Conservation (phyloP, 2,888 invertebrate genomes). For the Drosophila niveifrons region DNA sequence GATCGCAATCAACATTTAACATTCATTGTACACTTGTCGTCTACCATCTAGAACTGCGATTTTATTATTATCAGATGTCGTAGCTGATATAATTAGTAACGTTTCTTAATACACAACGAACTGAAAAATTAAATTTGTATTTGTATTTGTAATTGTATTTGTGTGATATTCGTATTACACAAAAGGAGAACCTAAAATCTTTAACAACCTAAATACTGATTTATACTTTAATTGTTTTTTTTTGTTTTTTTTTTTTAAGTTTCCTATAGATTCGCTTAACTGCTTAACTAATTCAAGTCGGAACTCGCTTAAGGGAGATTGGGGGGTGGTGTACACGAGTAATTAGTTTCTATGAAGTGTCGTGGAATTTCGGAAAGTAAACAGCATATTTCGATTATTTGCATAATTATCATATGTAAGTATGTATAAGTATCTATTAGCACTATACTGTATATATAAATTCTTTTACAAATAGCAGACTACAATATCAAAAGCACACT, state of each 20-base stretch:
- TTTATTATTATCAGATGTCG: constrained; percentile 85
- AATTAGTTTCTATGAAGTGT: constrained; percentile 23
- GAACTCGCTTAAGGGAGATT: constrained; percentile 15
- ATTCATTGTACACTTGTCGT: constrained; percentile 74
- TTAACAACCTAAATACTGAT: constrained; percentile 45
- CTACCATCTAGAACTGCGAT: constrained; percentile 72
- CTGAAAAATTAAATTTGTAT: constrained; percentile 51
- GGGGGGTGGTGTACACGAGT: constrained; percentile 16
- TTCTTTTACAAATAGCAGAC: constrained; percentile 79
- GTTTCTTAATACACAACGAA: constrained; percentile 68
- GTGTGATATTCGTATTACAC: constrained; percentile 42
- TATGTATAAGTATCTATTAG: constrained; percentile 46
- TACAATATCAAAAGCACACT: constrained; percentile 78
- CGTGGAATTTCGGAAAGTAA: constrained; percentile 21
- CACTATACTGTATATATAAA: constrained; percentile 65
- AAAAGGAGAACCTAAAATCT: constrained; percentile 44
- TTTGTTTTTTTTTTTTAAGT: constrained; percentile 16
- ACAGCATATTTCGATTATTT: constrained; percentile 23
- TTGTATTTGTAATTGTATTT: constrained; percentile 17
- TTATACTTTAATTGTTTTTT: constrained; percentile 11
- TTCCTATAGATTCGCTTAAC: constrained; percentile 64
- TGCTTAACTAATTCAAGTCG: constrained; percentile 59
- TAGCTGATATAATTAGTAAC: constrained; percentile 83
- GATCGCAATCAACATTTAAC: constrained; percentile 69
- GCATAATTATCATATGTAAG: constrained; percentile 29